Conservation (phyloP, 2,113 vertebrate species). For the Columba livia region DNA sequence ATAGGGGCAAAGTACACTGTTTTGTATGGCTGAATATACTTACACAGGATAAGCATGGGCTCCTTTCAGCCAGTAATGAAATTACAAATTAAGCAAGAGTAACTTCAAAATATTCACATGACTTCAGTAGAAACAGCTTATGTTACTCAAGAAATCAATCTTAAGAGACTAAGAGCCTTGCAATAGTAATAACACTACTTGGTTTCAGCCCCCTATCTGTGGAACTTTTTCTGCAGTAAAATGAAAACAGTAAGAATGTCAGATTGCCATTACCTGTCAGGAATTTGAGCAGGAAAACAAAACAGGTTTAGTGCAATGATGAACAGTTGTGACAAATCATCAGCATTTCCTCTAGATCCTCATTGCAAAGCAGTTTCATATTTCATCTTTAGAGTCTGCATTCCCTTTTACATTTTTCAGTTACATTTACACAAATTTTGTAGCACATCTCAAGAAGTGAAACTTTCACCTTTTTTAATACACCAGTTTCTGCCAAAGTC, state of each 20-base stretch:
- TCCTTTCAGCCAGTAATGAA: not conserved
- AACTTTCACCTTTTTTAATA: not conserved
- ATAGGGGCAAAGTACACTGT: not conserved
- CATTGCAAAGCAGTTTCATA: constrained; percentile 60
- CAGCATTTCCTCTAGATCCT: constrained; percentile 48
- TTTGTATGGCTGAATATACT: not conserved
- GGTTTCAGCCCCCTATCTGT: constrained; percentile 46
- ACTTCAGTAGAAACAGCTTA: constrained; percentile 30
- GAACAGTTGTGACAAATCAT: constrained; percentile 59
- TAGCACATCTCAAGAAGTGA: not conserved
- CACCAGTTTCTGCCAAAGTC: not conserved
- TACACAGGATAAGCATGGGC: not conserved
- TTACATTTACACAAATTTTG: not conserved
- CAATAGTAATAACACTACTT: constrained; percentile 51
- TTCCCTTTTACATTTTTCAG: not conserved
- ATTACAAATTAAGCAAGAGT: not conserved
- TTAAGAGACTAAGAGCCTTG: constrained; percentile 21
- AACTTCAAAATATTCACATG: constrained; percentile 41
- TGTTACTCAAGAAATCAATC: constrained; percentile 51
- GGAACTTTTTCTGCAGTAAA: constrained; percentile 43
- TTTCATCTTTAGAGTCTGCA: constrained; percentile 48
- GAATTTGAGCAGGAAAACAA: constrained; percentile 59
- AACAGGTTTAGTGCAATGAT: constrained; percentile 59
- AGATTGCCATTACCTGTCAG: constrained; percentile 53
- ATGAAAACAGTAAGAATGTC: constrained; percentile 59